Evolutionary conservation across 1,140 invertebrate genomes (phyloP), one percentile per base, ranked within the genome.

Genomic region (Spodoptera frugiperda): DNA sequence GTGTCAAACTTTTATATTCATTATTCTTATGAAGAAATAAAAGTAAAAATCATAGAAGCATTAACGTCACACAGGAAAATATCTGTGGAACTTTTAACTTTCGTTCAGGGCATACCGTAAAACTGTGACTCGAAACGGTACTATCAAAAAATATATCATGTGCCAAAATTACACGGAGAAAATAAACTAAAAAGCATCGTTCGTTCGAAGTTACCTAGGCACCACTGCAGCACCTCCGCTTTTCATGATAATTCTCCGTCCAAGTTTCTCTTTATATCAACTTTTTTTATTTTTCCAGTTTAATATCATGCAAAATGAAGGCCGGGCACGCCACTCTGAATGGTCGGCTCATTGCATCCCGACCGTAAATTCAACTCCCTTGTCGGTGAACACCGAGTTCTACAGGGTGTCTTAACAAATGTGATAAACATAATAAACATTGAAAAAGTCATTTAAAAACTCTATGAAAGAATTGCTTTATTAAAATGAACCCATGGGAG

Each of bases 301-400:
- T 90, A 89, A 89, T 89, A 89, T 87, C 83, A 86, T 89, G 86
- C 86, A 86, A 86, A 90, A 87, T 84, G 80, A 84, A 88, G 84
- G 80, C 80, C 72, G 78, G 72, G 44, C 65, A 59, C 59, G 82
- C 82, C 73, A 80, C 70, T 78, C 77, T 78, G 82, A 88, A 86
- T 84, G 80, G 82, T 81, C 76, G 82, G 83, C 82, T 86, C 84
- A 88, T 87, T 83, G 84, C 80, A 82, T 81, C 63, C 78, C 76
- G 73, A 46, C 70, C 80, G 84, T 82, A 87, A 85, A 87, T 83
- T 74, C 79, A 79, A 51, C 71, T 78, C 77, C 73, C 78, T 83
- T 83, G 83, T 82, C 61, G 74, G 49, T 19, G 33, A 39, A 46
- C 51, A 70, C 11, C 10, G 44, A 70, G 46, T 74, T 61, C 68